Percentiles rank a stretch among this genome's conserved stretches.
These are phyloP conservation scores for Netelia fuscicornis DNA, from an alignment of 2,888 invertebrate species.

Conservation along the genomic window DNA sequence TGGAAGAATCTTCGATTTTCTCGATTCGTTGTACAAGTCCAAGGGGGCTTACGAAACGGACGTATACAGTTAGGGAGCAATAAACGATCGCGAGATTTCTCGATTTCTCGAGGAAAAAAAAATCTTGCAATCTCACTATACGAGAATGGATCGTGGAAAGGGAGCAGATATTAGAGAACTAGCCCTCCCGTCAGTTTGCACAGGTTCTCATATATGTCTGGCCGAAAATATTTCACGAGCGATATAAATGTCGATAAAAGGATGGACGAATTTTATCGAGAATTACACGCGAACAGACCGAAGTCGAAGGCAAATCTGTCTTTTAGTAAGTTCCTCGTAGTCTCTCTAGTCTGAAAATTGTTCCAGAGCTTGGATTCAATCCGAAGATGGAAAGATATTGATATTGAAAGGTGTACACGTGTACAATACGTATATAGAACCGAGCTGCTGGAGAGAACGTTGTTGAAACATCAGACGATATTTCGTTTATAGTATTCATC, in stretches of 20 bases:
- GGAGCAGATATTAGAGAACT: constrained; percentile 7
- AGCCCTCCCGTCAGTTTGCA: constrained; percentile 18
- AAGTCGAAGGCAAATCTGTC: constrained; percentile 37
- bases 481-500: neutral
- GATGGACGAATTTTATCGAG: constrained; percentile 31
- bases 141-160: constrained; percentile 2
- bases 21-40: constrained; percentile 11
- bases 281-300: constrained; percentile 24
- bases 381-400: neutral
- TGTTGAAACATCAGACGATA: neutral
- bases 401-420: neutral
- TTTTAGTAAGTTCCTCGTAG: neutral
- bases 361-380: constrained; percentile 20
- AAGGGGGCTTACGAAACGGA: constrained; percentile 2
- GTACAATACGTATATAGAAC: constrained; percentile 2
- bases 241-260: constrained; percentile 45
- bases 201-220: constrained; percentile 22
- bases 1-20: constrained; percentile 22
- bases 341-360: constrained; percentile 4
- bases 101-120: constrained; percentile 18
- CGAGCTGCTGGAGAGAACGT: neutral
- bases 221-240: constrained; percentile 26
- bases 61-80: neutral
- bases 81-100: constrained; percentile 27
- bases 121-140: neutral